These are phyloP conservation scores for Didymodactylos carnosus DNA, from an alignment of 2,888 invertebrate species.

Conservation along the genomic window DNA sequence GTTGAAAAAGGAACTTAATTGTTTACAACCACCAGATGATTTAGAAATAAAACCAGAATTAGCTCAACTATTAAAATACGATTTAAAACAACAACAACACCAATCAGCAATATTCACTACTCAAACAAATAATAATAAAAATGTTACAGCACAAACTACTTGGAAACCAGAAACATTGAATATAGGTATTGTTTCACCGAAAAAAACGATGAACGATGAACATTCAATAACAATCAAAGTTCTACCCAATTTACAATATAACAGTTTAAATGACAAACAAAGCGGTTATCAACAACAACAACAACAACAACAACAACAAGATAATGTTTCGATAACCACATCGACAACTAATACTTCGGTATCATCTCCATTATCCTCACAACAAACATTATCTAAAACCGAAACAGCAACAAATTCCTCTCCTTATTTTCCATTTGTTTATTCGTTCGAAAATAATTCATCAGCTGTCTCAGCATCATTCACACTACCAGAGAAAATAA, in stretches of 20 bases:
- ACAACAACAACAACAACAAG: background rate
- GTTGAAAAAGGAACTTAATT: conserved; percentile 62
- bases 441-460: no score
- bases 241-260: background rate
- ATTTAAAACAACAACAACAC: background rate
- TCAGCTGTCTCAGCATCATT: no score
- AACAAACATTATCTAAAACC: no score
- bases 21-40: conserved; percentile 57
- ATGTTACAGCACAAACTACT: background rate
- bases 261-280: no score
- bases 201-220: background rate
- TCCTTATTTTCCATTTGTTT: no score
- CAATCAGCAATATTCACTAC: background rate
- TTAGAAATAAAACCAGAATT: conserved; percentile 24
- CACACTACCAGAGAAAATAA: no score
- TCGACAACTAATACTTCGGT: no score
- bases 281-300: background rate
- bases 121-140: background rate
- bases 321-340: background rate
- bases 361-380: no score
- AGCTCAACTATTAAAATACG: background rate
- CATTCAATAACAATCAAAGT: background rate
- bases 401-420: no score
- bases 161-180: background rate
- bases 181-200: background rate